These are phyloP conservation scores for Papilio xuthus DNA, from an alignment of 1,140 invertebrate species.

Conservation along the genomic window DNA sequence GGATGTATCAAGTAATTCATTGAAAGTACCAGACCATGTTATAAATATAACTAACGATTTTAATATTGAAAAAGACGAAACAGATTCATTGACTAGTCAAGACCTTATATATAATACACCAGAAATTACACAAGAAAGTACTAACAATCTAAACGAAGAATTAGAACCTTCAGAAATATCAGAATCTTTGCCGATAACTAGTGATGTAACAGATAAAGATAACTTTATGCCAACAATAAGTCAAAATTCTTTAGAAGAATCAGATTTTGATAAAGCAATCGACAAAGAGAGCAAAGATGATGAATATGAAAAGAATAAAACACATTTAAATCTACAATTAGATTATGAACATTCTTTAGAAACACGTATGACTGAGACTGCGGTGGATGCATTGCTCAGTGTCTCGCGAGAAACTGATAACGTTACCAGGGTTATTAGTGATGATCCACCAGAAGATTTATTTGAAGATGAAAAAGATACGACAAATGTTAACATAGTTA, in stretches of 20 bases:
- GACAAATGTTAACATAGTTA: constrained; percentile 23
- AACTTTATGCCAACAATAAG: not conserved
- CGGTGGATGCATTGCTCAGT: constrained; percentile 73
- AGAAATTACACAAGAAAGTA: not conserved
- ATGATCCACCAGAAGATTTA: constrained; percentile 74
- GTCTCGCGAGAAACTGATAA: constrained; percentile 72
- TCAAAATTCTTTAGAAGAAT: not conserved
- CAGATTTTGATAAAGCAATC: not conserved
- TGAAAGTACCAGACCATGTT: not conserved
- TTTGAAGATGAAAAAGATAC: constrained; percentile 75
- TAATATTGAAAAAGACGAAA: constrained; percentile 13
- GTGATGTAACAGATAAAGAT: constrained; percentile 6
- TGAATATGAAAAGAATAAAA: constrained; percentile 5
- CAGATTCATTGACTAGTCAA: not conserved
- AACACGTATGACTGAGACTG: constrained; percentile 70
- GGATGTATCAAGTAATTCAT: constrained; percentile 32
- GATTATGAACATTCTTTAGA: constrained; percentile 46
- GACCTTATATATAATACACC: not conserved
- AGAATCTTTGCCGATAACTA: not conserved
- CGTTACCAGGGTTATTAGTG: constrained; percentile 73
- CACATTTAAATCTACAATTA: not conserved
- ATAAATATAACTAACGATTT: constrained; percentile 29
- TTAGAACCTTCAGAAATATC: not conserved
- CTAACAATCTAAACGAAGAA: not conserved
- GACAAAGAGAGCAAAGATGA: not conserved